Evolutionary conservation across 2,888 invertebrate species (phyloP).

Genomic region (Lumbricus terrestris): DNA sequence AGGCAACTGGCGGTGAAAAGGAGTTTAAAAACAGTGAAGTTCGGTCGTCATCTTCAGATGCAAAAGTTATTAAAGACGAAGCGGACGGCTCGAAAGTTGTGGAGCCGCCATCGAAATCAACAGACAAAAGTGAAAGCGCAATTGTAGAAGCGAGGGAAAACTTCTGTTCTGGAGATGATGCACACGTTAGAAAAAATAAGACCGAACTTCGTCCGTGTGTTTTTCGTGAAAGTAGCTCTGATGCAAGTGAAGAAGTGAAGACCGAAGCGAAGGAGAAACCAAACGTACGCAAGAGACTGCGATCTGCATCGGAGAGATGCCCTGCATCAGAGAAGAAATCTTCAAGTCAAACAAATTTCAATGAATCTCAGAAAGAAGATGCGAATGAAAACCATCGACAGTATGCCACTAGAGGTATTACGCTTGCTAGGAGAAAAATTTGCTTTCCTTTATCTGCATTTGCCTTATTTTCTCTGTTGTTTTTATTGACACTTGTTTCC

Average conservation of each 20-base stretch:
- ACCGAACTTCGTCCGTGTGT: not conserved
- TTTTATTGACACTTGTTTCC: not conserved
- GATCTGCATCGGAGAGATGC: not conserved
- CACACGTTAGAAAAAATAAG: not conserved
- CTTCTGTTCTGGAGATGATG: not conserved
- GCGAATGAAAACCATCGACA: conserved; percentile 3
- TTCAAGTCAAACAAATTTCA: not conserved
- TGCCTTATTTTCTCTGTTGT: no score
- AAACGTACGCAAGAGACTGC: not conserved
- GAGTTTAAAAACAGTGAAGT: not conserved
- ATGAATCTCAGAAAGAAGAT: not conserved
- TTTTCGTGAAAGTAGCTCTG: not conserved
- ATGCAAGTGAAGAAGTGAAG: not conserved
- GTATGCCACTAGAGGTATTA: conserved; percentile 3
- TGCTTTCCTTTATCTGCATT: not conserved
- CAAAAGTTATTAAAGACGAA: not conserved
- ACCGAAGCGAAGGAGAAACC: not conserved
- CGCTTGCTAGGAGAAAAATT: not conserved
- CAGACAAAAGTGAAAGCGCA: not conserved
- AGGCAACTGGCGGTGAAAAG: not conserved
- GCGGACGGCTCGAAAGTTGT: not conserved
- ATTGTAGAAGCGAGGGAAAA: not conserved
- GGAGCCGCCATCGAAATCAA: not conserved
- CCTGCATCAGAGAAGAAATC: not conserved
- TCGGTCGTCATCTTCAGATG: not conserved